Conservation (phyloP, 2,797 vertebrate species). For the Sebastes miniatus region DNA sequence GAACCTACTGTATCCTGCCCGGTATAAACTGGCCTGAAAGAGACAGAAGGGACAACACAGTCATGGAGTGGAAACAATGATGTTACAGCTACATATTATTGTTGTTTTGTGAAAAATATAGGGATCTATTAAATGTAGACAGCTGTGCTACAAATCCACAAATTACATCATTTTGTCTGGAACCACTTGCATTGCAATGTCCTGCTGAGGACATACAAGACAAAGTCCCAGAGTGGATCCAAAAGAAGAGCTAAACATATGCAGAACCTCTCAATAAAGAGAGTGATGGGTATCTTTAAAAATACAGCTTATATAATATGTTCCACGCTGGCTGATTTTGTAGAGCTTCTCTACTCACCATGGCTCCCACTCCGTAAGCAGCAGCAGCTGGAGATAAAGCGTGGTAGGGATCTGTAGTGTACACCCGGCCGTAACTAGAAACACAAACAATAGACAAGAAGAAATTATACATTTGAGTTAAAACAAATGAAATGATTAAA, state of each 20-base stretch:
- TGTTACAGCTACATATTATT: background rate
- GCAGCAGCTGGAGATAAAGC: constrained; percentile 90
- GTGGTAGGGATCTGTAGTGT: constrained; percentile 96
- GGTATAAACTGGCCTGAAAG: constrained; percentile 96
- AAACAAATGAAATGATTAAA: background rate
- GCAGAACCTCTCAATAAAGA: background rate
- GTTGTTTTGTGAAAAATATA: background rate
- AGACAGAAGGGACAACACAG: constrained; percentile 56
- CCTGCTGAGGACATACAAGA: background rate
- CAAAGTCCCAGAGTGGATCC: background rate
- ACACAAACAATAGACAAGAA: constrained; percentile 24
- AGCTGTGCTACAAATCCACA: background rate
- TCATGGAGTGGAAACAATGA: background rate
- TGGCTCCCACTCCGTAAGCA: constrained; percentile 97
- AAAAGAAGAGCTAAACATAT: background rate
- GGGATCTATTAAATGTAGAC: background rate
- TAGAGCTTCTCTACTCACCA: constrained; percentile 84
- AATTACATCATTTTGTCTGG: background rate
- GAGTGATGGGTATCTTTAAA: background rate
- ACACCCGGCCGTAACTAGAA: constrained; percentile 93
- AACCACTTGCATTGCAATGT: background rate
- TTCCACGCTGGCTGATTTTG: background rate
- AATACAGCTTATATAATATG: background rate
- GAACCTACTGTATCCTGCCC: constrained; percentile 98
- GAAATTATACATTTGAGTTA: background rate